These are phyloP conservation scores for Montipora capitata DNA, from an alignment of 92 coral and sea anemone species.

Conservation along the genomic window DNA sequence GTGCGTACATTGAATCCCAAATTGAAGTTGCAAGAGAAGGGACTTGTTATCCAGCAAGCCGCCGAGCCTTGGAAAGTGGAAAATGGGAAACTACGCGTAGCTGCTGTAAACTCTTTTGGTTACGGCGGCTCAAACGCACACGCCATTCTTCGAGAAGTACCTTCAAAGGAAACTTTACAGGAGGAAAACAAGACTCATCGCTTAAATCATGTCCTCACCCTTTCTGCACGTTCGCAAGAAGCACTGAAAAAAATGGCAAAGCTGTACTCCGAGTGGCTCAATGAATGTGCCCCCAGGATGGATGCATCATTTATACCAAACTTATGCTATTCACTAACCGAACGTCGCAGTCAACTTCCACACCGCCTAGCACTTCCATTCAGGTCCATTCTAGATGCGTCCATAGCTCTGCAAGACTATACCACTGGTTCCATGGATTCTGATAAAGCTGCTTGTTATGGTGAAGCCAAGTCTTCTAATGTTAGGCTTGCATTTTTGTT, in stretches of 20 bases:
- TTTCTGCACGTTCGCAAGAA: constrained; percentile 81
- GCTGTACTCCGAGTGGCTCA: constrained; percentile 70
- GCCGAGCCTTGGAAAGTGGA: constrained; percentile 74
- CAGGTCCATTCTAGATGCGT: constrained; percentile 71
- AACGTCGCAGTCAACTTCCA: constrained; percentile 81
- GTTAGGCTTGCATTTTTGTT: constrained; percentile 83
- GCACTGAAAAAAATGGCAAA: constrained; percentile 70
- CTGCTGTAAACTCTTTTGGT: constrained; percentile 90
- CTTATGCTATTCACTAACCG: constrained; percentile 88
- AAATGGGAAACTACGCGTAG: constrained; percentile 77
- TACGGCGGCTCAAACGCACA: constrained; percentile 94
- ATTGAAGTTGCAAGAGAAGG: constrained; percentile 77
- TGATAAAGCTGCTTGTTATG: constrained; percentile 63
- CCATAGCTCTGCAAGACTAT: constrained; percentile 57
- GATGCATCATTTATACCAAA: constrained; percentile 53
- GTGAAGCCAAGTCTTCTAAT: constrained; percentile 16
- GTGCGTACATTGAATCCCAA: constrained; percentile 72
- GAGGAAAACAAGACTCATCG: background rate
- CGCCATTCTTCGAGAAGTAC: constrained; percentile 76
- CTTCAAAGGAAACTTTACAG: background rate
- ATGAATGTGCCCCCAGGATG: constrained; percentile 53
- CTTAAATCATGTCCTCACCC: constrained; percentile 52
- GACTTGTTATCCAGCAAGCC: constrained; percentile 76
- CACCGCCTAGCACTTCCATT: constrained; percentile 84
- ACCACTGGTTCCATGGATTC: constrained; percentile 55